Evolutionary conservation across 2,797 vertebrate genomes (phyloP), one percentile per base, ranked within the genome.

Genomic region (Sandelia bainsii): DNA sequence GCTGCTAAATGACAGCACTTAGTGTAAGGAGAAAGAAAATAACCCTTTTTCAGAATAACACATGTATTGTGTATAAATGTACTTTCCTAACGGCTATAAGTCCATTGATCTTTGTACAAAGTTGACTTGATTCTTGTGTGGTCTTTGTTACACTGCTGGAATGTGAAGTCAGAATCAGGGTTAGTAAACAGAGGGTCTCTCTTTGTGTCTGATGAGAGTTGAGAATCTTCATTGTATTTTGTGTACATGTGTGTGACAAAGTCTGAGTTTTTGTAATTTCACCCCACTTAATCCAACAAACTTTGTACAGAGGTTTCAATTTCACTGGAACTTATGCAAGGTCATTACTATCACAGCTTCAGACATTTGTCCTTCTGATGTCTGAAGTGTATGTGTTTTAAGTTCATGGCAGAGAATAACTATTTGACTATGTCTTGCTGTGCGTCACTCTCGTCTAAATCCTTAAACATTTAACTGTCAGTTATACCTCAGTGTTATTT

Each of bases 271-370:
- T n/a, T 56, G 39, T 80, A 58, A 72, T 59, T 68, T 74, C 60
- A 76, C 20, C n/a, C 53, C 9, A 27, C 19, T 25, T 75, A 83
- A 86, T 79, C 62, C 68, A 73, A 62, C 58, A 57, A 22, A 19
- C 32, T 44, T 19, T 62, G 45, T 60, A 16, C 40, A 3, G 64
- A 69, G 51, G 62, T 76, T 60, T 60, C 37, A 57, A 29, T 58
- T n/a, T 56, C 37, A 5, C 78, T 34, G 48, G 83, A 82, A 69
- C 63, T 58, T 62, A 4, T 37, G 27, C 10, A 34, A 60, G 67
- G 74, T 66, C 67, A 72, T 85, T 59, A 37, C 29, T 37, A 11
- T 12, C 37, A 37, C 37, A 37, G 22, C 73, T 59, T 49, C 49
- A 50, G 62, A 74, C 62, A 80, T 77, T 59, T 75, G 77, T 37